A percentile compares a stretch with the other conserved stretches of the same genome.
phyloP scores from a whole-genome alignment of 92 coral and sea anemone species.

The Meandrina meandrites region DNA sequence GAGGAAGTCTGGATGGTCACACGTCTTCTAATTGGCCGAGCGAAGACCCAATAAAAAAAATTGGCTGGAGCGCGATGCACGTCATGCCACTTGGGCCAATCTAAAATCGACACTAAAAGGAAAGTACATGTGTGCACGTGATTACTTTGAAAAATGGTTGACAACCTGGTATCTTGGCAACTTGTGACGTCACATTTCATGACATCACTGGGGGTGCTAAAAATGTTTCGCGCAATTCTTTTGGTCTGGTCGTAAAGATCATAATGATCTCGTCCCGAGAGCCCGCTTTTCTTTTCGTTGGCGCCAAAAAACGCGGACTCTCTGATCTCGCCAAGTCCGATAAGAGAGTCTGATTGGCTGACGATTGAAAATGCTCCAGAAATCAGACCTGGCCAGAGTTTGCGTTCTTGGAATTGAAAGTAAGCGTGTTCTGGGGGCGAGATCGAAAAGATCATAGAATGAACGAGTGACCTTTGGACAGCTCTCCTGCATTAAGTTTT shows the following conservation, averaged over 20 bases:
- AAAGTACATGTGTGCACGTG: not conserved
- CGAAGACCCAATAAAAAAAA: too few species aligned
- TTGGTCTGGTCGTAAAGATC: not conserved
- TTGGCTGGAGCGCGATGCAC: not conserved
- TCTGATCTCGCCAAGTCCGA: too few species aligned
- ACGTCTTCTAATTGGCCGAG: not conserved
- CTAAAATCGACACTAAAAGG: not conserved
- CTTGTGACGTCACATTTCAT: not conserved
- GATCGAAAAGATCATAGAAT: not conserved
- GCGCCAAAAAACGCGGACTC: too few species aligned
- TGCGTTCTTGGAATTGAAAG: too few species aligned
- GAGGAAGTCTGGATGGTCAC: not conserved
- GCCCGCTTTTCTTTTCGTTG: too few species aligned
- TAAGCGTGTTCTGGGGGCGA: too few species aligned
- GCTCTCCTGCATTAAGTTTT: not conserved
- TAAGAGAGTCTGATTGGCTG: too few species aligned
- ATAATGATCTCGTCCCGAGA: too few species aligned
- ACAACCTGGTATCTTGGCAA: not conserved
- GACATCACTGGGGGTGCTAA: not conserved
- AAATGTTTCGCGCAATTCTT: not conserved
- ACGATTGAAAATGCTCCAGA: too few species aligned
- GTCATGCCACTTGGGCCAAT: not conserved
- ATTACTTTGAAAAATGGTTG: not conserved
- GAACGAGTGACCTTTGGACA: not conserved
- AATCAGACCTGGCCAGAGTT: too few species aligned